These are phyloP conservation scores for Pyrochroa serraticornis DNA, from an alignment of 2,888 invertebrate species.

Conservation along the genomic window DNA sequence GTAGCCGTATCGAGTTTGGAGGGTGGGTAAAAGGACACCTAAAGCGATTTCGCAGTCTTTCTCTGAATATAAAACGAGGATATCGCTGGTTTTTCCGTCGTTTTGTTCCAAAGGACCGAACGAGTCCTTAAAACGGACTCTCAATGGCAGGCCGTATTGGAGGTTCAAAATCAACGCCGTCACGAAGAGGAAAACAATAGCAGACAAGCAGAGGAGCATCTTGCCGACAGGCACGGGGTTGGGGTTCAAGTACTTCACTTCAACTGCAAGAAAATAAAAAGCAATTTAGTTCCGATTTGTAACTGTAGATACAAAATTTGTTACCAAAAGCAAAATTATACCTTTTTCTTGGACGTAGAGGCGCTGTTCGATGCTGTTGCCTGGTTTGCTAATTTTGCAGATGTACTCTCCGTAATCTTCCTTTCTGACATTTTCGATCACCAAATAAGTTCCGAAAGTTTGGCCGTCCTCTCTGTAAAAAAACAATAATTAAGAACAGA, in stretches of 20 bases:
- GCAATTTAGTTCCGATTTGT: too few relatives aligned
- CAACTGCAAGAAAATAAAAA: constrained; percentile 46
- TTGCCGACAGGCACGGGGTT: constrained; percentile 65
- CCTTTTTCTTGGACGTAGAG: constrained; percentile 64
- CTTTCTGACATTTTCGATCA: constrained; percentile 64
- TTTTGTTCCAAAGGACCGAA: constrained; percentile 59
- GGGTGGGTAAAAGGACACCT: constrained; percentile 67
- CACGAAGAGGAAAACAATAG: constrained; percentile 59
- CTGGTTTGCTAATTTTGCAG: constrained; percentile 72
- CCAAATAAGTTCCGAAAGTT: constrained; percentile 74
- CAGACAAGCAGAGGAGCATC: constrained; percentile 60
- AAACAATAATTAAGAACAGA: constrained; percentile 25
- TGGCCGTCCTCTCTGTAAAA: constrained; percentile 69
- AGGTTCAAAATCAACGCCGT: constrained; percentile 63
- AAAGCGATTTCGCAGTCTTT: constrained; percentile 69
- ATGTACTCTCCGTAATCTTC: constrained; percentile 75
- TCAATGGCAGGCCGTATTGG: constrained; percentile 59
- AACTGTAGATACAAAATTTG: too few relatives aligned
- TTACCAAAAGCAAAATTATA: too few relatives aligned
- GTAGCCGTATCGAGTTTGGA: constrained; percentile 69
- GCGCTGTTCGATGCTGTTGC: constrained; percentile 60
- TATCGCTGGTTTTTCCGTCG: constrained; percentile 67
- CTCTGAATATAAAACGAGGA: constrained; percentile 68
- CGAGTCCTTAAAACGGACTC: constrained; percentile 60
- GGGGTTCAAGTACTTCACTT: constrained; percentile 47